phyloP scores from a whole-genome alignment of 2,888 invertebrate species.

The Dryomyza anilis region DNA sequence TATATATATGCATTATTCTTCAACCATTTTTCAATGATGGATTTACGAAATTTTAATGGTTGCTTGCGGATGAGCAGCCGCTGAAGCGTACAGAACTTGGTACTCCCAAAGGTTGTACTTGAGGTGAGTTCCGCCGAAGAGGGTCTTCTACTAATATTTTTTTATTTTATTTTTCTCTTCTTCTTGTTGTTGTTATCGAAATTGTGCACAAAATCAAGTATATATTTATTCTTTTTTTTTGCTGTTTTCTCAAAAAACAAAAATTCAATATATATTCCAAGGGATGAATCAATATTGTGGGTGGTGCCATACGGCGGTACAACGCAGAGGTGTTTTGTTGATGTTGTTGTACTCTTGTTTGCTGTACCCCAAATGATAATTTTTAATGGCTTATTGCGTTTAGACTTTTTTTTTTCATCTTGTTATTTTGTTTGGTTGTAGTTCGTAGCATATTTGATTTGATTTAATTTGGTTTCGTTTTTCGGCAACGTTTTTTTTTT shows the following conservation, averaged over 20 bases:
- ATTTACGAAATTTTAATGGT: constrained; percentile 59
- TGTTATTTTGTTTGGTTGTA: no score
- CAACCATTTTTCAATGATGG: constrained; percentile 57
- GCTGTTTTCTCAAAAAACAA: not conserved
- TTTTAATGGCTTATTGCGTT: constrained; percentile 51
- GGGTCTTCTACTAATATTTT: no score
- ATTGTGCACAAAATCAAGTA: constrained; percentile 11
- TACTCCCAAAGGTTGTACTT: no score
- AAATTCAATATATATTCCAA: constrained; percentile 10
- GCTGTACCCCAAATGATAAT: constrained; percentile 47
- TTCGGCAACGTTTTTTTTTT: not conserved
- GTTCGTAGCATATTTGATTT: constrained; percentile 14
- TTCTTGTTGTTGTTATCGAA: not conserved
- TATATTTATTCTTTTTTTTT: not conserved
- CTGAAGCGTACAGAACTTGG: no score
- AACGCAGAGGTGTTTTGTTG: constrained; percentile 4
- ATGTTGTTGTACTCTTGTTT: constrained; percentile 19
- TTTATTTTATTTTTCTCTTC: not conserved
- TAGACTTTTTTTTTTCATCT: no score
- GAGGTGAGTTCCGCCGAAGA: no score
- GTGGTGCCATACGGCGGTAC: constrained; percentile 15
- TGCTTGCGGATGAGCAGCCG: constrained; percentile 56
- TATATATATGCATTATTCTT: no score
- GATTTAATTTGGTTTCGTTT: constrained; percentile 23
- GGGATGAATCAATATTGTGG: constrained; percentile 19